These are phyloP conservation scores for Megaceryle torquata DNA, from an alignment of 2,113 vertebrate species.

Conservation along the genomic window DNA sequence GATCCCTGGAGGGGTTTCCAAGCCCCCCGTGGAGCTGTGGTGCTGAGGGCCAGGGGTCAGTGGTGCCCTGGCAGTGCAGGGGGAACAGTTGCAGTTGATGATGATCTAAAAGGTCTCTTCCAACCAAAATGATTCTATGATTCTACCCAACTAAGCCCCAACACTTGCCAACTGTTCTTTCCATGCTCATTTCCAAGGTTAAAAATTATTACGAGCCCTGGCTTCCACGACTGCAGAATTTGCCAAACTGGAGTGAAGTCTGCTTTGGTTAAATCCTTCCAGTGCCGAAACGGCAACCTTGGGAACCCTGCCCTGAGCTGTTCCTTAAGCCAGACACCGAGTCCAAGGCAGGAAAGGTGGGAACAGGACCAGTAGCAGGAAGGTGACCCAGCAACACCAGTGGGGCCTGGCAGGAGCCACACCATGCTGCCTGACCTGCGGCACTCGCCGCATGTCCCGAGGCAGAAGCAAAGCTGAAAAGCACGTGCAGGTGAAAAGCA, in stretches of 20 bases:
- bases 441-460: accelerated
- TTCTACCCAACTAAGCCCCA: neutral
- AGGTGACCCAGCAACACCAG: neutral
- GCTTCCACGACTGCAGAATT: neutral
- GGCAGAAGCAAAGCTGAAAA: neutral
- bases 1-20: neutral
- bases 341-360: neutral
- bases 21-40: neutral
- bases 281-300: neutral
- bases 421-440: neutral
- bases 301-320: neutral
- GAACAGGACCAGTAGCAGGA: neutral
- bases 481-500: too few species aligned
- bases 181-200: neutral
- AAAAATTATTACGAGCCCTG: neutral
- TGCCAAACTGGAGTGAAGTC: neutral
- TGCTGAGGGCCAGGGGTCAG: neutral
- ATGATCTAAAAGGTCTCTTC: neutral
- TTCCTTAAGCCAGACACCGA: neutral
- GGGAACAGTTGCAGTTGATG: neutral
- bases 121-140: neutral
- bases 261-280: neutral
- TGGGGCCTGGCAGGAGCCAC: neutral
- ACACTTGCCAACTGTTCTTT: neutral
- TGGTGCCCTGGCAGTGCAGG: neutral